Evolutionary conservation across 2,797 vertebrate species (phyloP).

Genomic region (Sylvia borin): DNA sequence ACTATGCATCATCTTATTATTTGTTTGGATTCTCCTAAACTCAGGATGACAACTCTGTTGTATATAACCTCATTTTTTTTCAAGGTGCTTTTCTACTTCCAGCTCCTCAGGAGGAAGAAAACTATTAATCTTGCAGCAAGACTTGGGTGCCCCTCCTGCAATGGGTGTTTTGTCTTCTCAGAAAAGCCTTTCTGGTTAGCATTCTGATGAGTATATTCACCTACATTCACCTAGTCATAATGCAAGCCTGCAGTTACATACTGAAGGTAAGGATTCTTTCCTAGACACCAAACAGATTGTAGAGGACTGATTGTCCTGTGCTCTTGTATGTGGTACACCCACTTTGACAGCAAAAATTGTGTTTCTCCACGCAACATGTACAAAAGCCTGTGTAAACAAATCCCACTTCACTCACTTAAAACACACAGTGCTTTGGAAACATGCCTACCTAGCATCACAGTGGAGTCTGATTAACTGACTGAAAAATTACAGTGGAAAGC

Average conservation of each 20-base stretch:
- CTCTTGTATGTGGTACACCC: not conserved
- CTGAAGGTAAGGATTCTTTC: not conserved
- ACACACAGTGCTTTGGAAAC: not conserved
- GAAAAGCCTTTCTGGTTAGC: not conserved
- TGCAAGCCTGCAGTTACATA: not conserved
- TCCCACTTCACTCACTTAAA: not conserved
- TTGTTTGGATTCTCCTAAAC: not conserved
- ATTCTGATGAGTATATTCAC: not conserved
- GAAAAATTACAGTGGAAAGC: not conserved
- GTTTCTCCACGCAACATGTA: fast-evolving
- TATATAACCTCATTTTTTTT: not conserved
- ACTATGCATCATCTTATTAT: not conserved
- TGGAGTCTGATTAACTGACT: not conserved
- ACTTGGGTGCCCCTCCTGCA: not conserved
- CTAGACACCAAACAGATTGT: not conserved
- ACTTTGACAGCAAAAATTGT: not conserved
- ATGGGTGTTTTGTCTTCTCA: not conserved
- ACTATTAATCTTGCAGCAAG: not conserved
- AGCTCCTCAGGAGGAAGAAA: not conserved
- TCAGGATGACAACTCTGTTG: not conserved
- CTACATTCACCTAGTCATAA: not conserved
- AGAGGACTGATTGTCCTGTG: fast-evolving
- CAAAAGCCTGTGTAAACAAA: not conserved
- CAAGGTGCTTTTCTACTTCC: not conserved
- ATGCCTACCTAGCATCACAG: not conserved